phyloP scores from a whole-genome alignment of 2,113 vertebrate species.

The Colaptes auratus region DNA sequence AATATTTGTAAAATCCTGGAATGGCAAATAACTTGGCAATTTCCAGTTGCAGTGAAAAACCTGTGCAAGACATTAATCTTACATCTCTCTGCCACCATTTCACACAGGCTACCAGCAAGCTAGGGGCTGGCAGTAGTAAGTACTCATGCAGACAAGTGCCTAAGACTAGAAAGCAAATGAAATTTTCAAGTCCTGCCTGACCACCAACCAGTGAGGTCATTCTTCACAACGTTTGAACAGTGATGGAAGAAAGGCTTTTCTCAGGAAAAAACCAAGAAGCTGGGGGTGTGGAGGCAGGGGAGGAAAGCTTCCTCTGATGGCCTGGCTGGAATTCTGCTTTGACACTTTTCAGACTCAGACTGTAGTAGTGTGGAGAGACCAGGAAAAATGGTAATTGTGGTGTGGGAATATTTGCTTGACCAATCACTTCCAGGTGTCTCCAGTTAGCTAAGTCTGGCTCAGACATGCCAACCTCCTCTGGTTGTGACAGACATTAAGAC shows the following conservation, averaged over 20 bases:
- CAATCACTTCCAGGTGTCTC: not conserved
- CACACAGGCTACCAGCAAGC: not conserved
- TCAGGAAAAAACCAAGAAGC: not conserved
- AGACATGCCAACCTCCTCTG: conserved; percentile 18
- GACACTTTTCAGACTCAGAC: not conserved
- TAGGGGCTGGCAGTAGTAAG: not conserved
- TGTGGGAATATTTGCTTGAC: not conserved
- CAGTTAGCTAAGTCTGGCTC: not conserved
- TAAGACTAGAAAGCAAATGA: not conserved
- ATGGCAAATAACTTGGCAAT: not conserved
- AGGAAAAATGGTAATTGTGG: not conserved
- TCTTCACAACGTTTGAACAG: not conserved
- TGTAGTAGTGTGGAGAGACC: not conserved
- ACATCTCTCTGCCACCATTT: not conserved
- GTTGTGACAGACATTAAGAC: conserved; percentile 79
- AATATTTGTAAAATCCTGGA: not conserved
- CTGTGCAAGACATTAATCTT: not conserved
- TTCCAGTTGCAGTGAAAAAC: not conserved
- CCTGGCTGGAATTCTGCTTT: not conserved
- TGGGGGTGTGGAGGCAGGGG: not conserved
- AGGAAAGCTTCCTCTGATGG: not conserved
- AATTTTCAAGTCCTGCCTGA: not conserved
- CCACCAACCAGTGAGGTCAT: not conserved
- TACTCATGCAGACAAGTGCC: not conserved
- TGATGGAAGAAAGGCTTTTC: not conserved